Evolutionary conservation across 2,888 invertebrate genomes (phyloP).

Genomic region (Limnephilus marmoratus): DNA sequence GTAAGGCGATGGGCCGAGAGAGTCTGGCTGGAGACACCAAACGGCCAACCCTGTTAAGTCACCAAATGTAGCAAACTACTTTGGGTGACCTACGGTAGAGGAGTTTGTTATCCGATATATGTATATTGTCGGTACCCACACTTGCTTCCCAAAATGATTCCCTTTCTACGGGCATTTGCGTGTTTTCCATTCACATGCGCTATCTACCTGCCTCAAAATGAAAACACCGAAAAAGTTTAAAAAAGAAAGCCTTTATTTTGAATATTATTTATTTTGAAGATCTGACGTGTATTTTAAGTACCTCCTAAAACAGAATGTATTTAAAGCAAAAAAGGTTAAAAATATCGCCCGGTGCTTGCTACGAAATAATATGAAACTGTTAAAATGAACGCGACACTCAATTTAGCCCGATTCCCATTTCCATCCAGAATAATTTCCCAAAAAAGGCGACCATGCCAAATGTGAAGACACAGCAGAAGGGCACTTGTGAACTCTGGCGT

Average conservation of each 20-base stretch:
- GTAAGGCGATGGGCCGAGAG: too few relatives aligned
- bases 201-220: not conserved
- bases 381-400: conserved; percentile 2
- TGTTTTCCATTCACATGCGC: too few relatives aligned
- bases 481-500: conserved; percentile 61
- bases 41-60: too few relatives aligned
- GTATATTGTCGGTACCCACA: too few relatives aligned
- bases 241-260: not conserved
- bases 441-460: conserved; percentile 40
- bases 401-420: conserved; percentile 2
- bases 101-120: too few relatives aligned
- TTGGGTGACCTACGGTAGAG: too few relatives aligned
- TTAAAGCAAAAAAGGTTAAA: not conserved
- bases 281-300: not conserved
- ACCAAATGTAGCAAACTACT: too few relatives aligned
- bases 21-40: too few relatives aligned
- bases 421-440: conserved; percentile 25
- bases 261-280: not conserved
- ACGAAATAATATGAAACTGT: not conserved
- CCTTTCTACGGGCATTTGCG: too few relatives aligned
- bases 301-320: not conserved
- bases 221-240: not conserved
- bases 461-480: conserved; percentile 58
- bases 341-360: not conserved
- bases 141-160: too few relatives aligned